These are phyloP conservation scores for Neoaliturus tenellus DNA, from an alignment of 2,888 invertebrate species.

Conservation along the genomic window DNA sequence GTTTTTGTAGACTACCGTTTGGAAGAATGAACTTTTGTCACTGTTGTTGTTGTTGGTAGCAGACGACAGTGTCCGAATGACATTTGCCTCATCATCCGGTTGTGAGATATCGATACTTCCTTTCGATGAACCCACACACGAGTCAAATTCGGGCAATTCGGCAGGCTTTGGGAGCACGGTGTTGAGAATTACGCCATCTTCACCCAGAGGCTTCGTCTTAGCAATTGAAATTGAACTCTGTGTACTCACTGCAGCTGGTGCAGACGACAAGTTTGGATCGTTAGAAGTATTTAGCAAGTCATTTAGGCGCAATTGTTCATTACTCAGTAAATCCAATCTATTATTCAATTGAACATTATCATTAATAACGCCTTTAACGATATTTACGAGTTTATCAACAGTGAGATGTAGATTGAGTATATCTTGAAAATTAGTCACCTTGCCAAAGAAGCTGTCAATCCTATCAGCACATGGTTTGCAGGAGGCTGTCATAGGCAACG, in stretches of 20 bases:
- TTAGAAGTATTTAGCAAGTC: too few species aligned
- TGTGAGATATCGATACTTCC: background rate
- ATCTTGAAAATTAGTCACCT: background rate
- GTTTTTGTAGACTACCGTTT: background rate
- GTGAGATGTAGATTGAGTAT: background rate
- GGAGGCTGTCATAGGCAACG: too few species aligned
- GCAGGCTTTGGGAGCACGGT: too few species aligned
- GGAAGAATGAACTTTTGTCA: too few species aligned
- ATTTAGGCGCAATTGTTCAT: background rate
- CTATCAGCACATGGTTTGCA: background rate
- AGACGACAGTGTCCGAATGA: background rate
- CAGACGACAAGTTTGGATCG: too few species aligned
- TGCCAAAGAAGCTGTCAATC: background rate
- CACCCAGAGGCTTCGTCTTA: too few species aligned
- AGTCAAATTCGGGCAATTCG: background rate
- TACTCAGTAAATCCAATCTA: background rate
- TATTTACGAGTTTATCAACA: background rate
- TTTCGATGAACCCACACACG: background rate
- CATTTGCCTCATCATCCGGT: background rate
- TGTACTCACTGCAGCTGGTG: background rate
- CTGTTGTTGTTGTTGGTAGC: background rate
- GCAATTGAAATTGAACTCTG: too few species aligned
- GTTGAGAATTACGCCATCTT: too few species aligned
- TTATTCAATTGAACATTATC: background rate
- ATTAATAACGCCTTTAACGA: background rate